These are phyloP conservation scores for Haliclystus octoradiatus DNA, from an alignment of 30 jellyfish, hydroid and myxozoan species.

Conservation along the genomic window DNA sequence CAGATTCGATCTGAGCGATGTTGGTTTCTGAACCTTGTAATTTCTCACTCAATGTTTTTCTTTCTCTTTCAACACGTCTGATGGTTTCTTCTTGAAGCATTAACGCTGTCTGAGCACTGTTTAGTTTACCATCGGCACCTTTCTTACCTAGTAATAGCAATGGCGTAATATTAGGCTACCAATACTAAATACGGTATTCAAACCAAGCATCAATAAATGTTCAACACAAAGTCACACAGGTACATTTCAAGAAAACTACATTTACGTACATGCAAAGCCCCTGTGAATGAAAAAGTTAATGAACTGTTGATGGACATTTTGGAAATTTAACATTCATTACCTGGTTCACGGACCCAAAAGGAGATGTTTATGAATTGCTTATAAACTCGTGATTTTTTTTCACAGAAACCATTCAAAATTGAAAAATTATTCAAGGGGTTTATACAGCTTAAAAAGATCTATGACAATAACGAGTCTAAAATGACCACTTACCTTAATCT, in stretches of 20 bases:
- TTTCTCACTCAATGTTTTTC: constrained; percentile 75
- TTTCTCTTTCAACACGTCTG: constrained; percentile 89
- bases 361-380: too few relatives aligned
- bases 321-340: too few relatives aligned
- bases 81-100: constrained; percentile 96
- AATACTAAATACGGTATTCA: too few relatives aligned
- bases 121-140: constrained; percentile 92
- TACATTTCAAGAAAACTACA: background rate
- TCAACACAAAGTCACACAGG: background rate
- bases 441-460: too few relatives aligned
- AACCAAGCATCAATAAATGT: too few relatives aligned
- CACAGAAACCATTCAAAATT: too few relatives aligned
- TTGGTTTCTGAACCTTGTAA: constrained; percentile 81
- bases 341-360: too few relatives aligned
- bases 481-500: too few relatives aligned
- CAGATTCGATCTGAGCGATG: constrained; percentile 90
- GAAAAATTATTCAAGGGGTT: too few relatives aligned
- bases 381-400: too few relatives aligned
- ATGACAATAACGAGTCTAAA: too few relatives aligned
- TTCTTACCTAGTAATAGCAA: constrained; percentile 56
- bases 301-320: too few relatives aligned
- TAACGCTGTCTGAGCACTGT: constrained; percentile 98
- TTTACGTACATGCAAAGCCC: background rate
- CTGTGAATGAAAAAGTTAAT: background rate
- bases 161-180: background rate